A percentile compares a stretch with the other conserved stretches of the same genome.
Evolutionary conservation across 2,113 vertebrate species (phyloP).

Genomic region (Cricetomys ansorgei): DNA sequence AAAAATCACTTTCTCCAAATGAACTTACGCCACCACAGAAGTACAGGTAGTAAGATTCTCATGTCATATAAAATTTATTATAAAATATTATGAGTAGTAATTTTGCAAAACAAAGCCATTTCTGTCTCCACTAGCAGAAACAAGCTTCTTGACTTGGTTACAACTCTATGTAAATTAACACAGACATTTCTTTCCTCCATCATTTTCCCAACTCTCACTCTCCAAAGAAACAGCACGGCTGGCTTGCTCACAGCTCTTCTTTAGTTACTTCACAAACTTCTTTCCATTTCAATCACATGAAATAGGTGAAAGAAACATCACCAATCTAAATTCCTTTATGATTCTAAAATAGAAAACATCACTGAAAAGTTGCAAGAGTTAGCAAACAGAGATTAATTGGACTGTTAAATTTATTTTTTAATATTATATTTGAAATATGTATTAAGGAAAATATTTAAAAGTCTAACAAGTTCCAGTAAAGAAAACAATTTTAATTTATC

Average conservation of each 20-base stretch:
- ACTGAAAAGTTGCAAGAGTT: constrained; percentile 4
- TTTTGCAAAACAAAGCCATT: constrained; percentile 43
- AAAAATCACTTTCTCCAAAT: constrained; percentile 26
- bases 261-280: constrained; percentile 18
- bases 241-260: not conserved
- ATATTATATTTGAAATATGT: constrained; percentile 29
- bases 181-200: constrained; percentile 21
- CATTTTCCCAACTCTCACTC: constrained; percentile 16
- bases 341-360: not conserved
- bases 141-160: constrained; percentile 28
- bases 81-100: constrained; percentile 14
- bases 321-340: not conserved
- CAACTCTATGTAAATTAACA: not conserved
- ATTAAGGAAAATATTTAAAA: constrained; percentile 9
- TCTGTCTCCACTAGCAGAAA: constrained; percentile 28
- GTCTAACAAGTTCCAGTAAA: not conserved
- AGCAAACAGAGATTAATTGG: constrained; percentile 4
- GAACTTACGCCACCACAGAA: not conserved
- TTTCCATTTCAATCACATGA: constrained; percentile 46
- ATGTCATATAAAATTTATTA: not conserved
- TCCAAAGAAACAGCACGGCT: constrained; percentile 16
- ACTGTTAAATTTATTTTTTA: constrained; percentile 12
- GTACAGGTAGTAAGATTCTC: not conserved
- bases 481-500: not conserved
- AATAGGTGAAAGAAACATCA: not conserved